Conservation (phyloP, 1,140 invertebrate genomes). For the Ericerus pela region DNA sequence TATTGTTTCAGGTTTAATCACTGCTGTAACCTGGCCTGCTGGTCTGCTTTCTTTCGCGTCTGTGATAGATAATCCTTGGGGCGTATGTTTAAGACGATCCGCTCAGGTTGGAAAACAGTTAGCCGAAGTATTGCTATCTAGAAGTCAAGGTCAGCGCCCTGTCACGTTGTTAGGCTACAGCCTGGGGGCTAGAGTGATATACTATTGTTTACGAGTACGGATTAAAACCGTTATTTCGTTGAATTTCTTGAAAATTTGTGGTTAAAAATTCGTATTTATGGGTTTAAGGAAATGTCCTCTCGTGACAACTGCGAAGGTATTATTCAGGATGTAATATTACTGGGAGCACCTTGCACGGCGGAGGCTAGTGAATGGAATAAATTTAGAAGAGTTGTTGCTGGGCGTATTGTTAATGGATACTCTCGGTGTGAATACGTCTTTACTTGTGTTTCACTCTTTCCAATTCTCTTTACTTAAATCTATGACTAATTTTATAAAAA, state of each 20-base stretch:
- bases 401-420: conserved; percentile 51
- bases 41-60: conserved; percentile 44
- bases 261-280: not conserved
- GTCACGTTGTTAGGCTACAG: conserved; percentile 58
- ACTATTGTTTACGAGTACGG: conserved; percentile 41
- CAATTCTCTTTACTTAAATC: not conserved
- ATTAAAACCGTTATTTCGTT: not conserved
- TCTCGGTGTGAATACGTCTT: conserved; percentile 33
- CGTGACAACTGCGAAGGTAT: conserved; percentile 43
- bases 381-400: conserved; percentile 41
- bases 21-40: conserved; percentile 53
- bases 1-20: conserved; percentile 38
- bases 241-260: not conserved
- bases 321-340: conserved; percentile 51
- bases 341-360: conserved; percentile 50
- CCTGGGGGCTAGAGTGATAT: conserved; percentile 55
- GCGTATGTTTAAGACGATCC: conserved; percentile 48
- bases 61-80: conserved; percentile 62
- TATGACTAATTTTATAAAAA: not conserved
- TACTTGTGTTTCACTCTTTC: not conserved
- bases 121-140: conserved; percentile 45
- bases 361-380: conserved; percentile 38
- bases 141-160: conserved; percentile 51
- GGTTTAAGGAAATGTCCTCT: conserved; percentile 30
- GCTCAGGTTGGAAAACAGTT: conserved; percentile 50